Conservation (phyloP, 2,113 vertebrate species). For the Electrona antarctica region DNA sequence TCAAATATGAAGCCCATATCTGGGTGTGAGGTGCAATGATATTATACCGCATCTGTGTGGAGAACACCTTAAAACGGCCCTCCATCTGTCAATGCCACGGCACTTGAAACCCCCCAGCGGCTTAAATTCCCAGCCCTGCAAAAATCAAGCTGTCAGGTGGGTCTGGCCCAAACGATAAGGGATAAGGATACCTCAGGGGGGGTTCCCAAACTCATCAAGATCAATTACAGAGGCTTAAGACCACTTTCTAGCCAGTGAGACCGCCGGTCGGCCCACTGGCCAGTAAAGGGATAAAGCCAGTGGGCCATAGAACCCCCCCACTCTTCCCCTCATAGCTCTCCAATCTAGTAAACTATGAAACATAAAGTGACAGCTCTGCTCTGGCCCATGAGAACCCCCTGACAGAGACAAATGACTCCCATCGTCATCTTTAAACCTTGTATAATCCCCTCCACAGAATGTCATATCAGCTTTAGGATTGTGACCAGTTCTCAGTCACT, state of each 20-base stretch:
- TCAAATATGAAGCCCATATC: constrained; percentile 32
- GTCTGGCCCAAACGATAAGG: constrained; percentile 60
- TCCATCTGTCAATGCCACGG: constrained; percentile 54
- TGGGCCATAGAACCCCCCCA: constrained; percentile 43
- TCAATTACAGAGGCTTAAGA: constrained; percentile 65
- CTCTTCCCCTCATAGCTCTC: constrained; percentile 36
- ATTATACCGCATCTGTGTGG: constrained; percentile 35
- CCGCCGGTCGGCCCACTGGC: constrained; percentile 52
- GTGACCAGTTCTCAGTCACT: constrained; percentile 22
- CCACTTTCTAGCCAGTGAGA: constrained; percentile 27
- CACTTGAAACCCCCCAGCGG: constrained; percentile 55
- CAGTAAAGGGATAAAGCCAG: constrained; percentile 46
- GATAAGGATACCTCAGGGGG: constrained; percentile 46
- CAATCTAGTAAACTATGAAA: constrained; percentile 55
- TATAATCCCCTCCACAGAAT: constrained; percentile 37
- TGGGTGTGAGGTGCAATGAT: constrained; percentile 28
- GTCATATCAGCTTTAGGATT: constrained; percentile 23
- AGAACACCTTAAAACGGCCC: constrained; percentile 49
- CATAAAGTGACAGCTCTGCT: constrained; percentile 49
- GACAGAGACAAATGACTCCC: constrained; percentile 62
- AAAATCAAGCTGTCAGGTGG: constrained; percentile 67
- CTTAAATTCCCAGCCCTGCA: constrained; percentile 59
- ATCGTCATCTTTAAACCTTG: constrained; percentile 46
- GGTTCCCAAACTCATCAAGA: constrained; percentile 63
- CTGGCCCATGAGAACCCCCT: constrained; percentile 31